Conservation (phyloP, 2,113 vertebrate species). For the Hypanus sabinus region DNA sequence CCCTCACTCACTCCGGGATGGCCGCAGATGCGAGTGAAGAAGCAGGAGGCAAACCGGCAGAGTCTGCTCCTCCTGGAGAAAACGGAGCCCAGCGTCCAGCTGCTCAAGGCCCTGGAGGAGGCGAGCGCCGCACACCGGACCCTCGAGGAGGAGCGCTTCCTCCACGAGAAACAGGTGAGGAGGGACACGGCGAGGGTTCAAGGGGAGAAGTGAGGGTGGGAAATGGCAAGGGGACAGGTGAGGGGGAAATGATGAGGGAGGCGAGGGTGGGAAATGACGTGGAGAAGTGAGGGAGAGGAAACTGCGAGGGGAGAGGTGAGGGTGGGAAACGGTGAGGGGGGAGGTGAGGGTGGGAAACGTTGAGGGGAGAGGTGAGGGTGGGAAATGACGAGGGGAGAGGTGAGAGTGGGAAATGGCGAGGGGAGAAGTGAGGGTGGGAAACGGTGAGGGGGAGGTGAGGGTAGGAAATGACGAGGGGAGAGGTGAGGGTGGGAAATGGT, state of each 20-base stretch:
- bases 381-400: too few species aligned
- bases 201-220: not conserved
- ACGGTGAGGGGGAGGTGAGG: too few species aligned
- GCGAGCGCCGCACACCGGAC: slow-evolving; percentile 47
- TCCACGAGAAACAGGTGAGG: slow-evolving; percentile 53
- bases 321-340: too few species aligned
- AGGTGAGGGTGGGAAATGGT: too few species aligned
- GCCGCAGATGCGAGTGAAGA: slow-evolving; percentile 58
- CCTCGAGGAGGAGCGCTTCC: slow-evolving; percentile 52
- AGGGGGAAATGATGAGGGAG: not conserved
- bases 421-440: too few species aligned
- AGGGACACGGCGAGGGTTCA: not conserved
- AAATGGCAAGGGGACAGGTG: too few species aligned
- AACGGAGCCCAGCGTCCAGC: slow-evolving; percentile 44
- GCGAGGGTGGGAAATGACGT: not conserved
- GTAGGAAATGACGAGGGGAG: too few species aligned
- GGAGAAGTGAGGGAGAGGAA: not conserved
- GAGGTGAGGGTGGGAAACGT: too few species aligned
- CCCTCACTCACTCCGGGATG: not conserved
- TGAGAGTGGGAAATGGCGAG: too few species aligned
- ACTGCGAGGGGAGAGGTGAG: too few species aligned
- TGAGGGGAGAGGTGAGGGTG: too few species aligned
- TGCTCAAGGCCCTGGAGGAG: slow-evolving; percentile 58
- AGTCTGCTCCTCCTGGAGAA: slow-evolving; percentile 45
- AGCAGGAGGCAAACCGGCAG: slow-evolving; percentile 48